Base-by-base conservation (phyloP, 2,888 invertebrate genomes). In the Bedellia somnulentella region DNA sequence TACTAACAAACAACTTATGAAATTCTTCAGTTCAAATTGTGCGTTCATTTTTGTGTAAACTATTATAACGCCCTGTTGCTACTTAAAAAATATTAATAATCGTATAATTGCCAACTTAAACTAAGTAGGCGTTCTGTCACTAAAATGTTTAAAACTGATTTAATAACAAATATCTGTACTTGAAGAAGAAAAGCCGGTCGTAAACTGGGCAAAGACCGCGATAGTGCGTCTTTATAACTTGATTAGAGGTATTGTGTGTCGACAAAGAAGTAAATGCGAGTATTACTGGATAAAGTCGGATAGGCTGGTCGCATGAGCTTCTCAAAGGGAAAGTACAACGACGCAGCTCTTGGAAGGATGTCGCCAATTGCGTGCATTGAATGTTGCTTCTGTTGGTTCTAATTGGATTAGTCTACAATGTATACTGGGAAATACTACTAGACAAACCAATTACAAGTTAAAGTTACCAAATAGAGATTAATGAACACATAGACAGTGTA, bases 201-300 rank as follows among this genome's bases (percentile, higher is more conserved):
- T 36, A 37, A 42, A 62, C 57, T 63, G 58, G 43, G 34, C 33
- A 37, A 24, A 31, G 26, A 34, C 29, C 37, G 38, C 36, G 36
- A 41, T 43, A 38, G 42, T 44, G 36, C 41, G 46, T 47, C 45
- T 50, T 52, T 63, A 57, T 62, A 61, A 56, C 47, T 37, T 45
- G 44, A 42, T 30, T 43, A 39, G 32, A 35, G 35, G 26, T 13
- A 43, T 48, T 49, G 47, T 50, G 39, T 31, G 17, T 3, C 11
- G 2, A 17, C 27, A 17, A 27, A 27, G 27, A 27, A 17, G 13
- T 27, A 11, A 17, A 8, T 6, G 4, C 18, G 18, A 10, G 17
- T 5, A 11, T 12, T 29, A 29, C 29, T 29, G 22, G 29, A 6
- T 29, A 5, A 11, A 15, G 13, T 18, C 22, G 22, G 27, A 11